Evolutionary conservation across 2,797 vertebrate genomes (phyloP), one percentile per base, ranked within the genome.

Genomic region (Sarcoramphus papa): DNA sequence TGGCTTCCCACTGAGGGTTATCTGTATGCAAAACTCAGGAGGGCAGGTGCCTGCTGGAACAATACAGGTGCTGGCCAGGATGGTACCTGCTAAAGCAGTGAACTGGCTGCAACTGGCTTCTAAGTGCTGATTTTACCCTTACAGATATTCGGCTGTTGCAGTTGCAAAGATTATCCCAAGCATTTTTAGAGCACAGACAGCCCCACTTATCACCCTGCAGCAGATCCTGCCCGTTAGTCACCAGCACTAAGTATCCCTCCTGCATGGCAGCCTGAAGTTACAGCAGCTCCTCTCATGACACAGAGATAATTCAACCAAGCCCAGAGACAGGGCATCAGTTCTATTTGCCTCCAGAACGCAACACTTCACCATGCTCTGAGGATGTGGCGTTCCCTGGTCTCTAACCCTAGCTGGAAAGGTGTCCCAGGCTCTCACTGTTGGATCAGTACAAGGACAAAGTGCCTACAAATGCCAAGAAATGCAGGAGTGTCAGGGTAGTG

Each of bases 31-130:
- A 63, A 94, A 75, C 91, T 73, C 56, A 89, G 57, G 27, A 63
- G 45, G 91, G 94, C 96, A 97, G 95, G 96, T 82, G 76, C 85
- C 80, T 70, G 94, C 97, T 85, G 93, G 96, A 97, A 92, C 77
- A 62, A 60, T 65, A 41, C 95, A 95, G 91, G 85, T 93, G 92
- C 96, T 83, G 57, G 95, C 92, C 89, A 88, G 95, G 97, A 96
- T 95, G 94, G 96, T 93, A 86, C 94, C 93, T 95, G 96, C 62
- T 94, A 82, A 91, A 95, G 92, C 56, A 59, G 24, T 45, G 31
- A 94, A 88, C 97, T 89, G 88, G 96, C 68, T 95, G 16, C 30
- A 84, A 84, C 97, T 85, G 86, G 97, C 72, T 96, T 60, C 48
- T 24, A 70, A 88, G 78, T 31, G 73, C 92, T 76, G 37, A 50